These are phyloP conservation scores for Melanerpes aurifrons DNA, from an alignment of 2,113 vertebrate species.

Conservation along the genomic window DNA sequence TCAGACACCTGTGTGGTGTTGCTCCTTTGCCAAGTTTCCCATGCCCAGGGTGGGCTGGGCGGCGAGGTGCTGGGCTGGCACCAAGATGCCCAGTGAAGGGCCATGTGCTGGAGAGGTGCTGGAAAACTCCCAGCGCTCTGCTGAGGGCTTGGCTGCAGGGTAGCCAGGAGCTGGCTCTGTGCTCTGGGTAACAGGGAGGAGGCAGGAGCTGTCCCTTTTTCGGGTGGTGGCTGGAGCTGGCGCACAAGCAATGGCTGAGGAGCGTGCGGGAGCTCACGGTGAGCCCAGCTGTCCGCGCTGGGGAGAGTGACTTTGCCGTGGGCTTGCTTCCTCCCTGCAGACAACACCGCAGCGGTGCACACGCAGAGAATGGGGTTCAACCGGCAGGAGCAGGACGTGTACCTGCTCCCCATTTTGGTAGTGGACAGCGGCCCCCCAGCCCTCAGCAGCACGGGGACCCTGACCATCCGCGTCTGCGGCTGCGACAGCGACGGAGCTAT, in stretches of 20 bases:
- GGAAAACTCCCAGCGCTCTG: accelerated
- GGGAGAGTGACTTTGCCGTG: background rate
- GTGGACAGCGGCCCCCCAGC: conserved; percentile 92
- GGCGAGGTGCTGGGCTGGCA: background rate
- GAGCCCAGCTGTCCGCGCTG: background rate
- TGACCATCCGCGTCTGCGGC: conserved; percentile 93
- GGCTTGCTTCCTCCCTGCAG: conserved; percentile 69
- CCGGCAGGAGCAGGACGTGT: conserved; percentile 94
- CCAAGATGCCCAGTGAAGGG: accelerated
- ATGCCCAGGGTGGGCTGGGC: accelerated
- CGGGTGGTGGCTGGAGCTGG: background rate
- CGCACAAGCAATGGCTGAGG: accelerated
- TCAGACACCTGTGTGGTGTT: background rate
- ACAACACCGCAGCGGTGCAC: conserved; percentile 92
- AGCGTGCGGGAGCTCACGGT: background rate
- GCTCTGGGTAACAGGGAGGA: background rate
- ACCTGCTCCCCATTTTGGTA: conserved; percentile 93
- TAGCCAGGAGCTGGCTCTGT: background rate
- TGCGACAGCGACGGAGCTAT: conserved; percentile 90
- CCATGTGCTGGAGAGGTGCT: accelerated
- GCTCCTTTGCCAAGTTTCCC: background rate
- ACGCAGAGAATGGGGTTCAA: conserved; percentile 92
- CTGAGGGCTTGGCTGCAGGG: background rate
- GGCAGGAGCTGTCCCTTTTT: background rate
- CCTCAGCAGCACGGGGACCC: conserved; percentile 94